These are phyloP conservation scores for Hypercompe scribonia DNA, from an alignment of 2,888 invertebrate genomes.

Conservation along the genomic window DNA sequence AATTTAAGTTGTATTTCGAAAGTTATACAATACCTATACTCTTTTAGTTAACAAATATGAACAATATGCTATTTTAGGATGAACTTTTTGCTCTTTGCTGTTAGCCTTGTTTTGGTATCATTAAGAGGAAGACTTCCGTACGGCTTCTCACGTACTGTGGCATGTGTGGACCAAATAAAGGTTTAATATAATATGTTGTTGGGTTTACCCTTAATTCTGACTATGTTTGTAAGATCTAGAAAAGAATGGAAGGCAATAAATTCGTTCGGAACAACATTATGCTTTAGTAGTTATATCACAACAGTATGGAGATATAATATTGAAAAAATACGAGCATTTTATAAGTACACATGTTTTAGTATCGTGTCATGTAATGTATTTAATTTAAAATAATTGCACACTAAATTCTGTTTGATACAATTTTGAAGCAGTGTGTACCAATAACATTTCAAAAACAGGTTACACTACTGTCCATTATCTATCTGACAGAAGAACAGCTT, in stretches of 20 bases:
- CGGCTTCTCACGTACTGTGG: too few relatives aligned
- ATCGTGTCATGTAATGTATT: too few relatives aligned
- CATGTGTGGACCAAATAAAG: background rate
- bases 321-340: too few relatives aligned
- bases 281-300: background rate
- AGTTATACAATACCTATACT: too few relatives aligned
- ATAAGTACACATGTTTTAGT: background rate
- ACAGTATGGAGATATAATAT: background rate
- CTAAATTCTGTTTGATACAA: background rate
- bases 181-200: background rate
- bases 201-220: background rate
- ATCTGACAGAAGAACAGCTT: slow-evolving; percentile 22
- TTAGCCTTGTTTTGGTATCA: too few relatives aligned
- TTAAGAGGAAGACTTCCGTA: too few relatives aligned
- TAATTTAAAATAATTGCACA: too few relatives aligned
- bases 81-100: too few relatives aligned
- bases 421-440: slow-evolving; percentile 14
- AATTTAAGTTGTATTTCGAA: too few relatives aligned
- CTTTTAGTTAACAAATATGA: too few relatives aligned
- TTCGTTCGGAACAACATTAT: background rate
- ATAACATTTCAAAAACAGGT: slow-evolving; percentile 21
- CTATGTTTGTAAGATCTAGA: background rate
- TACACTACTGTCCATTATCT: slow-evolving; percentile 6
- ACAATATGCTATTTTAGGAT: background rate
- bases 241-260: background rate